Evolutionary conservation across 2,797 vertebrate genomes (phyloP).

Genomic region (Peromyscus eremicus): DNA sequence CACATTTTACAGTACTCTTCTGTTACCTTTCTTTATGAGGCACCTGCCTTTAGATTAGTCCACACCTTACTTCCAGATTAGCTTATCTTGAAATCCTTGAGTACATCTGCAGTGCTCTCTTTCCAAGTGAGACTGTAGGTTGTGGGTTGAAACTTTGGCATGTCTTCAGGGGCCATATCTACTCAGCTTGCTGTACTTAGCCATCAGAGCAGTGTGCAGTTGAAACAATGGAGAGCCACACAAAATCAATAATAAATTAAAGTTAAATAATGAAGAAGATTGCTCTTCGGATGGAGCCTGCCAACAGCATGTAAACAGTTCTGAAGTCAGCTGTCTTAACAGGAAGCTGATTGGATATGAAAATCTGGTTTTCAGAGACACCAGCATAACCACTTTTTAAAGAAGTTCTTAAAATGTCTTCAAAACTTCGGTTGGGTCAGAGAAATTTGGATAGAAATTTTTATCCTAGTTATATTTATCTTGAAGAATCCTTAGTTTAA

Average conservation of each 20-base stretch:
- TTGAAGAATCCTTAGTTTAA: neutral
- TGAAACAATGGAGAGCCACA: neutral
- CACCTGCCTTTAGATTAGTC: neutral
- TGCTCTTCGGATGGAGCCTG: neutral
- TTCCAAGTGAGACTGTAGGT: neutral
- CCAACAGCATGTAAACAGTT: neutral
- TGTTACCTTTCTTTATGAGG: neutral
- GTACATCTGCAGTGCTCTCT: neutral
- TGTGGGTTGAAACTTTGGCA: neutral
- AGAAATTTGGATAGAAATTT: neutral
- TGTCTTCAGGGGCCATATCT: neutral
- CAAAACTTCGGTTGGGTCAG: neutral
- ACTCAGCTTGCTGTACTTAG: neutral
- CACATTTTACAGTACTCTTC: neutral
- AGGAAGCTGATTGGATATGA: neutral
- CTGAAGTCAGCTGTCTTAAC: neutral
- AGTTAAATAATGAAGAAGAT: neutral
- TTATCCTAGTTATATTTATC: neutral
- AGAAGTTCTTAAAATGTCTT: neutral
- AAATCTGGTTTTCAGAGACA: neutral
- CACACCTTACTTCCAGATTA: neutral
- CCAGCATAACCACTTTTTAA: neutral
- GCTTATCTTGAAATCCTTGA: neutral
- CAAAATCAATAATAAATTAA: neutral
- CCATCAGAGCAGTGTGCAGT: neutral